Conservation (phyloP, 37 sponge, comb jelly and placozoan genomes). For the Diacarnus erythraeanus region DNA sequence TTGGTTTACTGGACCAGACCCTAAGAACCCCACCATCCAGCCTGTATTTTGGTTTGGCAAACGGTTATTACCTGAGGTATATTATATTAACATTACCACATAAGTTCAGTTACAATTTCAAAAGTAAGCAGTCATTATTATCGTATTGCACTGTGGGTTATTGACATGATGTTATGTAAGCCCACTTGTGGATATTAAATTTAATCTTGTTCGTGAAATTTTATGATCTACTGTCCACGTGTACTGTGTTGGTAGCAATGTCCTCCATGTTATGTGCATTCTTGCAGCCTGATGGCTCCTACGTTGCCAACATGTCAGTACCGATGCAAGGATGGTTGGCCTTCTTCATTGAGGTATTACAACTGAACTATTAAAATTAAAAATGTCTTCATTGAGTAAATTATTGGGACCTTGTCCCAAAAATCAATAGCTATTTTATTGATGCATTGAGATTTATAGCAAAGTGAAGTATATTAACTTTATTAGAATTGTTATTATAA, state of each 20-base stretch:
- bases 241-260: not conserved
- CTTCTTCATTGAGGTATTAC: constrained; percentile 78
- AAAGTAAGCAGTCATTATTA: too few species aligned
- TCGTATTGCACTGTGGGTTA: too few species aligned
- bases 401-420: too few species aligned
- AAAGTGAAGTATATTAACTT: too few species aligned
- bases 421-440: too few species aligned
- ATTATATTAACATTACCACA: not conserved
- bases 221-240: not conserved
- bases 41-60: constrained; percentile 75
- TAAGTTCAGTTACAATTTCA: too few species aligned
- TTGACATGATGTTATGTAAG: too few species aligned
- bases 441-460: too few species aligned
- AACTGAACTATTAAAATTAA: too few species aligned
- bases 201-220: not conserved
- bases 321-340: constrained; percentile 86
- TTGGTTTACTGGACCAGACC: constrained; percentile 67
- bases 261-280: not conserved
- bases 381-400: too few species aligned
- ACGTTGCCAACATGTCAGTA: constrained; percentile 42
- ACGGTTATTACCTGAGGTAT: constrained; percentile 34
- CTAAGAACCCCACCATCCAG: constrained; percentile 56
- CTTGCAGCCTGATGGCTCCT: constrained; percentile 43
- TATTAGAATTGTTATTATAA: too few species aligned
- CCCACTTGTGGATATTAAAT: too few species aligned